Evolutionary conservation across 2,797 vertebrate genomes (phyloP), one percentile per base, ranked within the genome.

Genomic region (Hypotaenidia philippensis): DNA sequence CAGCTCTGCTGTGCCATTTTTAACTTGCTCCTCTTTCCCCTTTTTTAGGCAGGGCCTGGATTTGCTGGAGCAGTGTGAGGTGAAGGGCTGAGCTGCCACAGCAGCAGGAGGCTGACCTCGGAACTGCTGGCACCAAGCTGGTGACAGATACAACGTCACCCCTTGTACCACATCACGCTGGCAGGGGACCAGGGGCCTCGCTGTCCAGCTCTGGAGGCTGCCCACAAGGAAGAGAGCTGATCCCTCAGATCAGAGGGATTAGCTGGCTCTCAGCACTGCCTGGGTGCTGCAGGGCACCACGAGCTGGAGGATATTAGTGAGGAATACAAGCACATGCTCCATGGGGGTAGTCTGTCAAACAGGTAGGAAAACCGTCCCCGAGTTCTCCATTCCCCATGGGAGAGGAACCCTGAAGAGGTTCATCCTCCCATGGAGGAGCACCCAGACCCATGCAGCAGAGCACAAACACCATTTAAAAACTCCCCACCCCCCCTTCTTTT

Each of bases 241-340:
- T 88, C 87, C 69, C 76, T 38, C 21, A 25, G 64, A 50, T 83
- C 71, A 89, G 76, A 31, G 74, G 69, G 61, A 91, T 87, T 78
- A 88, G 36, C 64, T 0, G 1, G 15, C 53, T 50, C 52, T 40
- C 49, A 16, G 5, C 7, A 0, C 40, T 47, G 70, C 64, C 38
- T 1, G 8, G 16, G 17, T 0, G 0, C 40, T 2, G 1, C 2
- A 0, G 17, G 49, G 22, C 45, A 57, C 49, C 26, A 11, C 2
- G 3, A 29, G 79, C 53, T 7, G 0, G 5, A 34, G 32, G 68
- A 57, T 49, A 44, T 27, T 56, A 41, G 57, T 0, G 0, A 41
- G 31, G 75, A 32, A 82, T 56, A 61, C 6, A 5, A 57, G 70
- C 41, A 38, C 26, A 13, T 0, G 18, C 15, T 65, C 41, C 4